A percentile compares a stretch with the other conserved stretches of the same genome.
phyloP scores from a whole-genome alignment of 2,888 invertebrate genomes.

The Brachyopa scutellaris region DNA sequence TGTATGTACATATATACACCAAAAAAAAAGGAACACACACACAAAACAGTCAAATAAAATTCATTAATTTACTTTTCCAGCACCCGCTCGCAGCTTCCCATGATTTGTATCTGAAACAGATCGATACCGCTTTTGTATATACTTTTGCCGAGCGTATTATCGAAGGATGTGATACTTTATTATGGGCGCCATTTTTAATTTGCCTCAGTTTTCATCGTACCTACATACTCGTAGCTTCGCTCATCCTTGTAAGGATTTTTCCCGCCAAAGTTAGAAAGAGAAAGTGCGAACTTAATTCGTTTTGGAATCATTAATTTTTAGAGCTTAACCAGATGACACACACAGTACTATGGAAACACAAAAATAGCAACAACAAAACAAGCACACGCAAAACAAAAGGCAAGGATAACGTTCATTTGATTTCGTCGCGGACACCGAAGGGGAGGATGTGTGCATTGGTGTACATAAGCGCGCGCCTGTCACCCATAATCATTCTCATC shows the following conservation, averaged over 20 bases:
- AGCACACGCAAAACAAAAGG: constrained; percentile 59
- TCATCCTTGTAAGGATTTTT: constrained; percentile 16
- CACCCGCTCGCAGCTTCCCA: constrained; percentile 17
- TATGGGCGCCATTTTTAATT: constrained; percentile 70
- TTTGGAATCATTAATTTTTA: constrained; percentile 81
- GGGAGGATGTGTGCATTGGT: constrained; percentile 15
- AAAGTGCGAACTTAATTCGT: constrained; percentile 65
- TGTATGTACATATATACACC: constrained; percentile 7
- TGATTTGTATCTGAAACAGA: constrained; percentile 39
- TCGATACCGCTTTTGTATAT: constrained; percentile 59
- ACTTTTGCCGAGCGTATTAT: constrained; percentile 9
- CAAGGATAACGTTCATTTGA: constrained; percentile 64
- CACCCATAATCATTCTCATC: constrained; percentile 70
- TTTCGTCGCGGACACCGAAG: not conserved
- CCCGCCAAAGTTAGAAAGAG: not conserved
- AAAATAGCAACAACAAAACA: constrained; percentile 46
- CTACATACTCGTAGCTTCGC: not conserved
- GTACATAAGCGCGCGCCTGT: constrained; percentile 63
- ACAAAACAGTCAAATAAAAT: constrained; percentile 60
- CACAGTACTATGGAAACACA: constrained; percentile 69
- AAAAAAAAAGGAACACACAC: constrained; percentile 49
- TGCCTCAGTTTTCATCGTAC: constrained; percentile 18
- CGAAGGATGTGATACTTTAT: constrained; percentile 60
- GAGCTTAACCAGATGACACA: constrained; percentile 82
- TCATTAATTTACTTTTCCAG: constrained; percentile 61